Conservation (phyloP, 2,888 invertebrate species). For the Drosophila nr. perissopoda region DNA sequence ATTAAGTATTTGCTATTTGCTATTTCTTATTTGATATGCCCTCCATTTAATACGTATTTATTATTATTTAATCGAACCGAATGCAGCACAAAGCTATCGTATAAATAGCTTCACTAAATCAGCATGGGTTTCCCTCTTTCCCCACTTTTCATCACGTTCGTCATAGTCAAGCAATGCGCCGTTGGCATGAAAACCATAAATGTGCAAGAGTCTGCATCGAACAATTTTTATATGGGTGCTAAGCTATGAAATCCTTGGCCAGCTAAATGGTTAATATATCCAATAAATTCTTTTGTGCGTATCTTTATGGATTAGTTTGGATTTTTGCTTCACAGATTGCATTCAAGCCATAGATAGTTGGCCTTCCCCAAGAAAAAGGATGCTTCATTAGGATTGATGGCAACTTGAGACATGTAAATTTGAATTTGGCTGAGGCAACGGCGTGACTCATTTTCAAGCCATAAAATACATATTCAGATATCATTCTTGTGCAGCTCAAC, state of each 20-base stretch:
- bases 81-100: not conserved
- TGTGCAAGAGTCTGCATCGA: slow-evolving; percentile 16
- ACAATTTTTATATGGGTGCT: not conserved
- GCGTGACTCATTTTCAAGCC: slow-evolving; percentile 3
- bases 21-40: not conserved
- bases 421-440: not conserved
- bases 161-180: not conserved
- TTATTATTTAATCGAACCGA: not conserved
- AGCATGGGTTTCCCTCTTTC: not conserved
- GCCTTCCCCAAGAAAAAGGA: not conserved
- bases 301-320: not conserved
- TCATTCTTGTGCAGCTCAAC: not conserved
- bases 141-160: not conserved
- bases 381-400: not conserved
- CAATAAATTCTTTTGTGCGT: not conserved
- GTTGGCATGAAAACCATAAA: slow-evolving; percentile 5
- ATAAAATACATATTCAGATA: slow-evolving; percentile 4
- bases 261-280: not conserved
- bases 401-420: not conserved
- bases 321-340: not conserved
- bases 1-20: not conserved
- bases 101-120: not conserved
- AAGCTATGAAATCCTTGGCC: not conserved
- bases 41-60: not conserved
- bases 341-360: not conserved